Percentiles rank a stretch among this genome's conserved stretches.
Conservation (phyloP, 2,888 invertebrate genomes). For the Eupithecia subumbrata region DNA sequence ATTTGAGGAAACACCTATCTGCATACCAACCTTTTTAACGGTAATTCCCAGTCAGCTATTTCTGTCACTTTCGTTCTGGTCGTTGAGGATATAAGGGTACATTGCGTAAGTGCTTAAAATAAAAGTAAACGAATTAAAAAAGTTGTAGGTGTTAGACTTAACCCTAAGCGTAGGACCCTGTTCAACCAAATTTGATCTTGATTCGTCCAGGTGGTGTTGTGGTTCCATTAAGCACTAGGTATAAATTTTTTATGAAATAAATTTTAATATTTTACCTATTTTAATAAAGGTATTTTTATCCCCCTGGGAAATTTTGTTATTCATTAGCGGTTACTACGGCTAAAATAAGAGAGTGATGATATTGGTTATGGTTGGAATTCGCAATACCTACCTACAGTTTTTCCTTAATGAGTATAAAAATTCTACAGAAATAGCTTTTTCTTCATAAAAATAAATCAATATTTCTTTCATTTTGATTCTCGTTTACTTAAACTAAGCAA, state of each 20-base stretch:
- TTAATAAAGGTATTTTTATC: background rate
- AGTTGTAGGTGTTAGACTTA: background rate
- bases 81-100: background rate
- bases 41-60: background rate
- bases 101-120: no score
- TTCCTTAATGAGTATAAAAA: background rate
- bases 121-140: no score
- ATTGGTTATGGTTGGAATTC: no score
- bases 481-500: background rate
- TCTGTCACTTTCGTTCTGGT: background rate
- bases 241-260: no score
- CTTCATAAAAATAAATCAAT: background rate
- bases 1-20: constrained; percentile 3
- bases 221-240: no score
- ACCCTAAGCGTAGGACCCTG: background rate
- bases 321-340: background rate
- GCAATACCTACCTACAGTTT: no score
- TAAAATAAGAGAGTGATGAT: background rate
- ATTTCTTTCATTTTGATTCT: background rate
- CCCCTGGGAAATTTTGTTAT: background rate
- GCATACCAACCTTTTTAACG: background rate
- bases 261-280: background rate
- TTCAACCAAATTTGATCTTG: no score
- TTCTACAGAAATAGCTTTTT: background rate
- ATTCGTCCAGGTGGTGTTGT: no score